These are phyloP conservation scores for Parauchenoglanis punctatus DNA, from an alignment of 2,797 vertebrate species.

Conservation along the genomic window DNA sequence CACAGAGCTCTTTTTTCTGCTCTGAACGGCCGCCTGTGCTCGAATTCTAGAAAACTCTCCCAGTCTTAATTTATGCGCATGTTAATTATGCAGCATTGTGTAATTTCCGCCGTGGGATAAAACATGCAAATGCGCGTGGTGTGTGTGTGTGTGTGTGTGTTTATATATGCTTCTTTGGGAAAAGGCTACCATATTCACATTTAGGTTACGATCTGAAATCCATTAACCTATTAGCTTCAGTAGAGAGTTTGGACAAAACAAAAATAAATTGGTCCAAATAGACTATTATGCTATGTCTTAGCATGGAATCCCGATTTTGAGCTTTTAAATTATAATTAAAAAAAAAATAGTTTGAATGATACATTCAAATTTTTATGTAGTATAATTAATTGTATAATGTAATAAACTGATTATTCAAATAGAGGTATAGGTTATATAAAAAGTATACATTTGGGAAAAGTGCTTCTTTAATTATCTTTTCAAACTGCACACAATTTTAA, in stretches of 20 bases:
- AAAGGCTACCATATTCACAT: slow-evolving; percentile 21
- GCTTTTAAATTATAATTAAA: neutral
- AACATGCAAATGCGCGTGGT: slow-evolving; percentile 77
- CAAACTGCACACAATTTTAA: neutral
- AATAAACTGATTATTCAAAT: neutral
- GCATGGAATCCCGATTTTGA: no score
- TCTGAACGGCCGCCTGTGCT: slow-evolving; percentile 74
- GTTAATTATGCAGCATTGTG: slow-evolving; percentile 82
- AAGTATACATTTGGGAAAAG: neutral
- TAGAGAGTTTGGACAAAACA: neutral
- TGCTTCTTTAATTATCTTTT: neutral
- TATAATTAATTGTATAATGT: neutral
- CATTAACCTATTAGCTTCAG: neutral
- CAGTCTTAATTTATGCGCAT: slow-evolving; percentile 85
- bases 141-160: slow-evolving; percentile 65
- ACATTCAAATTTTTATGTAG: neutral
- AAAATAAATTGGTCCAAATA: neutral
- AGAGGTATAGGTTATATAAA: neutral
- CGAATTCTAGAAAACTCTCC: slow-evolving; percentile 75
- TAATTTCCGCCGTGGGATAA: slow-evolving; percentile 82
- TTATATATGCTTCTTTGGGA: slow-evolving; percentile 54
- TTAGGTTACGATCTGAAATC: neutral
- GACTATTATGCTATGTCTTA: neutral
- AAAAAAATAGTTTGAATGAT: neutral
- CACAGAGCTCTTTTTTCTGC: slow-evolving; percentile 62